Evolutionary conservation across 2,797 vertebrate species (phyloP), one percentile per base, ranked within the genome.

Genomic region (Halcyon leucocephala): DNA sequence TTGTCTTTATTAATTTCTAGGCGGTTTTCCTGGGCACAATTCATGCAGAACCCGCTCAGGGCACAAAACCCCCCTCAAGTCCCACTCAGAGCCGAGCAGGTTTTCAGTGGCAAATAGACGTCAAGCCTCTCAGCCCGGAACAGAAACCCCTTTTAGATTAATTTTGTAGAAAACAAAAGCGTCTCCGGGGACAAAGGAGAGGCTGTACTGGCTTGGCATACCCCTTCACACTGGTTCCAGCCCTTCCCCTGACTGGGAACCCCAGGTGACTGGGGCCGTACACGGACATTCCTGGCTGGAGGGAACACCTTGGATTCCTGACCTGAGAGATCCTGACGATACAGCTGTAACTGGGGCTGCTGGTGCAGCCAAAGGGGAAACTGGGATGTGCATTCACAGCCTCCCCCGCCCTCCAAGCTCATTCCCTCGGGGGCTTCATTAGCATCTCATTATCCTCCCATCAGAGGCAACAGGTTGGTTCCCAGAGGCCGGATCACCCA

Each of bases 11-110:
- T 28, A 17, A 13, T 35, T 71, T 81, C 17, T 9, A 60, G 41
- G 16, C 54, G 52, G 14, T 52, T 72, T 72, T 79, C 20, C 57
- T 0, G 20, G 65, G 26, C 1, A 0, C 1, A 0, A 57, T 26
- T 70, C 76, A 55, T 61, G 46, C 12, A 10, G 26, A 52, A 49
- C 37, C 58, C 25, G 58, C 79, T n/a, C 2, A 0, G 60, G 44
- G 31, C n/a, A 18, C 15, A 55, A 87, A 86, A 46, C 49, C 22
- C 2, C 39, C 12, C 74, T 87, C 44, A 3, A 49, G 51, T 10
- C 58, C 65, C 55, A 64, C 65, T 81, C 41, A 28, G 1, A 48
- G 60, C 37, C 46, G 39, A 33, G 69, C 44, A 83, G 65, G 55
- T 71, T 76, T 72, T 21, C 83, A 82, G 72, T 37, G 62, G 80